phyloP scores from a whole-genome alignment of 2,113 vertebrate genomes.

The Cettia cetti region DNA sequence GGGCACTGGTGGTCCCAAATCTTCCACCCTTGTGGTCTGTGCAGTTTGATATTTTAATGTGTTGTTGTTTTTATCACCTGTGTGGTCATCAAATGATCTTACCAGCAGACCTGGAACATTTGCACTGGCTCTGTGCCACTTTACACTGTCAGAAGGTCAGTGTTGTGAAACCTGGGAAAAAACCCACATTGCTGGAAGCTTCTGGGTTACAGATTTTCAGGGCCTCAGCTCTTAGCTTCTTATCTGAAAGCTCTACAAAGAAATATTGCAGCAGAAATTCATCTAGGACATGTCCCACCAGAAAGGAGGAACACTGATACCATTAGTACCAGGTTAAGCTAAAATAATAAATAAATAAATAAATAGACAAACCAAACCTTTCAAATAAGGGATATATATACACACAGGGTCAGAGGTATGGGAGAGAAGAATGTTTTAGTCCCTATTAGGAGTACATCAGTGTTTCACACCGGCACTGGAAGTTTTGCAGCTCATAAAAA shows the following conservation, averaged over 20 bases:
- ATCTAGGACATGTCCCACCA: not conserved
- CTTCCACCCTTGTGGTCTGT: not conserved
- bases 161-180: not conserved
- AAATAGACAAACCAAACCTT: not conserved
- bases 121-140: not conserved
- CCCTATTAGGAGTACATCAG: not conserved
- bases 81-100: not conserved
- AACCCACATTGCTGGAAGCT: not conserved
- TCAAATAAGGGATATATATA: not conserved
- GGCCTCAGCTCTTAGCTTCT: not conserved
- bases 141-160: not conserved
- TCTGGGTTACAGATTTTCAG: not conserved
- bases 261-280: not conserved
- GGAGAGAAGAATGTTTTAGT: not conserved
- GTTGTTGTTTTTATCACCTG: not conserved
- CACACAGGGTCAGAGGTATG: not conserved
- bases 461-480: not conserved
- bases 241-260: not conserved
- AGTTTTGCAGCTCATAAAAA: constrained; percentile 31
- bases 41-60: not conserved
- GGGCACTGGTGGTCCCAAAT: not conserved
- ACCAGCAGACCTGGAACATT: not conserved
- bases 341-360: not conserved
- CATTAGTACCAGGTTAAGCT: not conserved
- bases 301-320: not conserved